Conservation (phyloP, 2,113 vertebrate genomes). For the Indri indri region DNA sequence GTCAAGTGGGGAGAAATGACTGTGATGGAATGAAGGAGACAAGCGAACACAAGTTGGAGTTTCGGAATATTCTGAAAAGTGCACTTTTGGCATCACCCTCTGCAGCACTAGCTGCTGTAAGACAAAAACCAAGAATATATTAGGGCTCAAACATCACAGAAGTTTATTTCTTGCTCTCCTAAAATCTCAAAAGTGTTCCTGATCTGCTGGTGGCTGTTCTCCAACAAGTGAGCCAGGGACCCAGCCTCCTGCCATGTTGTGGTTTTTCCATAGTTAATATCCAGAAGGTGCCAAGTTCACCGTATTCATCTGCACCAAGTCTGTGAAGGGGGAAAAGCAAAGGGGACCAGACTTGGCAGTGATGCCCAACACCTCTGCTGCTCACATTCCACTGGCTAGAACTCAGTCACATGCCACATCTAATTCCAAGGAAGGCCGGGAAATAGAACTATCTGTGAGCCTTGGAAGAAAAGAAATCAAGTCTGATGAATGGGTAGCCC, state of each 20-base stretch:
- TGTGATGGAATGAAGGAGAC: background rate
- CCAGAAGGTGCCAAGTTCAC: background rate
- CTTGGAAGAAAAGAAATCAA: background rate
- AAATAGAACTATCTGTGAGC: background rate
- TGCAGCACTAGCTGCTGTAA: background rate
- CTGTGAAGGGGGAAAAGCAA: background rate
- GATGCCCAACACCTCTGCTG: background rate
- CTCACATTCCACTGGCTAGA: background rate
- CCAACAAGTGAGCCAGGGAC: background rate
- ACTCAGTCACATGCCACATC: fast-evolving
- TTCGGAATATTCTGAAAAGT: background rate
- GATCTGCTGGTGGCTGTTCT: background rate
- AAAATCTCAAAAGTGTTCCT: background rate
- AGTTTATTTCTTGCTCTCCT: background rate
- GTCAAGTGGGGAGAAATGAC: background rate
- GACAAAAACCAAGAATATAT: background rate
- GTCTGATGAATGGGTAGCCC: too few relatives aligned
- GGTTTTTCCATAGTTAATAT: background rate
- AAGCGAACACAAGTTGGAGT: background rate
- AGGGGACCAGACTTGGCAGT: background rate
- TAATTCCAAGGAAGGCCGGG: background rate
- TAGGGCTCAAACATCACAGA: background rate
- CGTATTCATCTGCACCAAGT: background rate
- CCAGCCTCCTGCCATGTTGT: background rate
- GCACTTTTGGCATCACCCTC: background rate